Base-by-base conservation (phyloP, 2,888 invertebrate species). In the Agonopterix subpropinquella region DNA sequence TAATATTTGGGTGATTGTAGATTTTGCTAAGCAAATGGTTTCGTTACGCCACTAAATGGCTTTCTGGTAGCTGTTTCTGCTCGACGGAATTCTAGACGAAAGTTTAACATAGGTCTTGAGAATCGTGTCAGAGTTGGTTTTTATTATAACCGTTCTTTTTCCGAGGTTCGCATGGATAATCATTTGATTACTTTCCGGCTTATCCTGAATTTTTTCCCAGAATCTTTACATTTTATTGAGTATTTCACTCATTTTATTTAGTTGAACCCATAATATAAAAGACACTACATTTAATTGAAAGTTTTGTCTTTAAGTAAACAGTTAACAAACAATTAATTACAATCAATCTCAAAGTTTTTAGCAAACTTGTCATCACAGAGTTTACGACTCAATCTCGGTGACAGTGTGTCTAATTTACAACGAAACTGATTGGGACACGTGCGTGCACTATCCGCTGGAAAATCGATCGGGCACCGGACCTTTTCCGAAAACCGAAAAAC, bases 371-470 rank as follows among this genome's bases (percentile, higher is more conserved):
- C 64, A 56, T 59, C 50, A 53, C 54, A 59, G 56, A 55, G 50
- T 56, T 53, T 57, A 68, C 63, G 67, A 54, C 68, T 71, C 66
- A 73, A 73, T 74, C 62, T n/a, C 62, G 51, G 50, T 51, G 54
- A 69, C 65, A 66, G 69, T 79, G 77, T 76, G 67, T 71, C 81
- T 53, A 81, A 80, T 74, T 53, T 51, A 47, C 54, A 59, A 64
- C 70, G 67, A 64, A 64, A 65, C 68, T 53, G 50, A 59, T 56
- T 56, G 53, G 8, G 72, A 74, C 87, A 83, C 87, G 87, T 83
- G 87, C 87, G 85, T 87, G 81, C 70, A 70, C 80, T 83, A 86
- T 84, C 71, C 70, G 77, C 84, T 85, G 82, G 85, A 70, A 84
- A 88, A 87, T 88, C 80, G 77, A 85, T 84, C 82, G 62, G 62